Evolutionary conservation across 2,888 invertebrate genomes (phyloP).

Genomic region (Sclerodermus sp.): DNA sequence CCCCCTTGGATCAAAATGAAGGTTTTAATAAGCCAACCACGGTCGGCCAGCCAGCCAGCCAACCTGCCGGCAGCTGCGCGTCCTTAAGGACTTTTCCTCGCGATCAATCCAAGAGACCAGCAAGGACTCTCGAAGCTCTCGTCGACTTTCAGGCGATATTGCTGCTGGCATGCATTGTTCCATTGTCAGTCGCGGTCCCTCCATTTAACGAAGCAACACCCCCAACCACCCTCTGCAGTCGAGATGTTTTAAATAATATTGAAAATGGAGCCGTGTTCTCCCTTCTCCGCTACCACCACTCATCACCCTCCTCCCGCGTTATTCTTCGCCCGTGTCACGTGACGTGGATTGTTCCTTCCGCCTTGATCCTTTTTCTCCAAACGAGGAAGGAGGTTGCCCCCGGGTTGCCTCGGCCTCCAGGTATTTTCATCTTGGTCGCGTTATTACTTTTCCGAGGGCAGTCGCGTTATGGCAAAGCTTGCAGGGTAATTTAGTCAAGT

Average conservation of each 20-base stretch:
- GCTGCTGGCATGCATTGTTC: constrained; percentile 47
- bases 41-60: too few relatives aligned
- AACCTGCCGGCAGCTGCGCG: neutral
- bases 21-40: neutral
- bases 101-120: constrained; percentile 29
- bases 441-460: too few relatives aligned
- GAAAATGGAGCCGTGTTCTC: constrained; percentile 41
- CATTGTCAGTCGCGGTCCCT: constrained; percentile 36
- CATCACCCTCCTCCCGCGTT: too few relatives aligned
- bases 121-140: constrained; percentile 34
- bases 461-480: too few relatives aligned
- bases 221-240: constrained; percentile 8
- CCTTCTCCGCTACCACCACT: neutral
- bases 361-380: too few relatives aligned
- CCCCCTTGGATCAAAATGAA: too few relatives aligned
- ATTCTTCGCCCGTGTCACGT: too few relatives aligned
- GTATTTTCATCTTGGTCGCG: too few relatives aligned
- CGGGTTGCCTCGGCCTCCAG: too few relatives aligned
- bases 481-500: neutral
- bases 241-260: constrained; percentile 48
- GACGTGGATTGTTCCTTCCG: too few relatives aligned
- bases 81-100: constrained; percentile 8
- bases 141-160: constrained; percentile 39
- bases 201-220: constrained; percentile 27
- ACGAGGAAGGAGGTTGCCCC: too few relatives aligned